Percentiles rank a stretch among this genome's conserved stretches.
Conservation (phyloP, 2,797 vertebrate species). For the Typhlichthys subterraneus region DNA sequence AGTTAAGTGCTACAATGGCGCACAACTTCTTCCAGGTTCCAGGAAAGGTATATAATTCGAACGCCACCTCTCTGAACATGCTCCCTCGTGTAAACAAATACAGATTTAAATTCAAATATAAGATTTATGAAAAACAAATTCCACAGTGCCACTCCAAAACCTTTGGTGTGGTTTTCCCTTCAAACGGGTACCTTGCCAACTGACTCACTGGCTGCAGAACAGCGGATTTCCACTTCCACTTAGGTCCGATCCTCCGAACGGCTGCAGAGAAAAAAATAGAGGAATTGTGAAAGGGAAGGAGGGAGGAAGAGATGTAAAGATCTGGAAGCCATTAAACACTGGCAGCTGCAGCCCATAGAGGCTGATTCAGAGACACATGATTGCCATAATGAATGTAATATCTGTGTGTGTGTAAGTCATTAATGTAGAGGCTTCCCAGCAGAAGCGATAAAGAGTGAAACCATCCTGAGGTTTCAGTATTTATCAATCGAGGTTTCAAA, state of each 20-base stretch:
- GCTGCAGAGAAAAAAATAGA: slow-evolving; percentile 33
- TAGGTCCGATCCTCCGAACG: slow-evolving; percentile 55
- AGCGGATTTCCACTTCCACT: slow-evolving; percentile 75
- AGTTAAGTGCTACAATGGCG: slow-evolving; percentile 39
- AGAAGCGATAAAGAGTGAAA: slow-evolving; percentile 42
- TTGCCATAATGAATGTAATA: slow-evolving; percentile 70
- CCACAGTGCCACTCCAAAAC: slow-evolving; percentile 43
- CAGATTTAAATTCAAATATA: no score
- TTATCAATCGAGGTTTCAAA: slow-evolving; percentile 25
- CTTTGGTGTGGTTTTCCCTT: slow-evolving; percentile 71
- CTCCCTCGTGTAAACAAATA: slow-evolving; percentile 50
- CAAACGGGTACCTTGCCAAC: slow-evolving; percentile 57
- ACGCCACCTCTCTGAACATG: slow-evolving; percentile 48
- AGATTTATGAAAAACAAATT: slow-evolving; percentile 74
- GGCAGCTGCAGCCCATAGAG: slow-evolving; percentile 64
- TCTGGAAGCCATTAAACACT: slow-evolving; percentile 74
- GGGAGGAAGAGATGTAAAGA: slow-evolving; percentile 56
- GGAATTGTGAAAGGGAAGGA: slow-evolving; percentile 21
- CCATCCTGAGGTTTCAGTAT: not conserved
- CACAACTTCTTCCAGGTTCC: slow-evolving; percentile 60
- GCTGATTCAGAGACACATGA: slow-evolving; percentile 68
- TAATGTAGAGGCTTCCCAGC: slow-evolving; percentile 59
- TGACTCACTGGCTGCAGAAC: slow-evolving; percentile 74
- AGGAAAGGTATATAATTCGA: slow-evolving; percentile 68
- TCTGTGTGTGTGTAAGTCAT: slow-evolving; percentile 63